Base-by-base conservation (phyloP, 2,797 vertebrate species). In the Balearica regulorum region DNA sequence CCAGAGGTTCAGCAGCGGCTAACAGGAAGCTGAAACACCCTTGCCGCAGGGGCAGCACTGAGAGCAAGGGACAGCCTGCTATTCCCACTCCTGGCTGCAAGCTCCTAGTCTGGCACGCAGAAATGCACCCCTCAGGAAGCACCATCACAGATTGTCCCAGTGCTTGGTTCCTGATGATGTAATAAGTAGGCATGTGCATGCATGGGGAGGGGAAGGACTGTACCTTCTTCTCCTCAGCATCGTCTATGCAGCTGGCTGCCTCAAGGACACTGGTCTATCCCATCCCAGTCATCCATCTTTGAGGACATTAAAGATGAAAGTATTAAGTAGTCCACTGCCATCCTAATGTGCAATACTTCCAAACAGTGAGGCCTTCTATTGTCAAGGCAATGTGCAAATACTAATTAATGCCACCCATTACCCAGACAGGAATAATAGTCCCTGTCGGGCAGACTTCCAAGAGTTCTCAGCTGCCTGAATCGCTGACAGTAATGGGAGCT, bases 311-410 rank as follows among this genome's bases (percentile, higher is more conserved):
- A 28, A 61, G 33, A 72, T 43, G 5, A 72, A 83, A 76, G 28
- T 15, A 44, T 55, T 69, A 89, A 83, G 43, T 33, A 76, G 65
- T 46, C 51, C 16, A 13, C 41, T 84, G 78, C 26, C 55, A 84
- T 84, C 24, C 43, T 69, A 77, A 69, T 33, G 41, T 43, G 21
- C 41, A 83, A 60, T 24, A 41, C 60, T 81, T 72, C 72, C 41
- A n/a, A 58, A 71, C 54, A 43, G 10, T 5, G 11, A 79, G 73
- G 60, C 39, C 73, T 89, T 39, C 19, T 58, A 80, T 55, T 77
- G 82, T 73, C 78, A 89, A 87, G 35, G 41, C 55, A 87, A 83
- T 77, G 60, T 73, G 65, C 51, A 83, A 89, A 89, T 33, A 31
- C 61, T 84, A 89, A 84, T 81, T 87, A 93, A 89, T 28, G 51